These are phyloP conservation scores for Rotaria magnacalcarata DNA, from an alignment of 2,888 invertebrate species.

Conservation along the genomic window DNA sequence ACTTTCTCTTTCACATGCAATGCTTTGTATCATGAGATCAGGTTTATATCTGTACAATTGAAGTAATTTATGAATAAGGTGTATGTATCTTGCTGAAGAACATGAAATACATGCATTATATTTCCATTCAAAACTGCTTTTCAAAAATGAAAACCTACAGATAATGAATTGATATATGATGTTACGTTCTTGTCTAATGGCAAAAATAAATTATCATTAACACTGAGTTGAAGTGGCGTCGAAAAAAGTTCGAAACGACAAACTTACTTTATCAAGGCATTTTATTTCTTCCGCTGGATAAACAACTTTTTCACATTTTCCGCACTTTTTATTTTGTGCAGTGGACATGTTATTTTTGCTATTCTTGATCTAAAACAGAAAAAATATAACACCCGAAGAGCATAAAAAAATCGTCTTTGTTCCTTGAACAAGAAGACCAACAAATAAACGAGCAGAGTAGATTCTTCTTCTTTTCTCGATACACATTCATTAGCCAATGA, in stretches of 20 bases:
- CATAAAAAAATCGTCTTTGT: not conserved
- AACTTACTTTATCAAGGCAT: constrained; percentile 89
- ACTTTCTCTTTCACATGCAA: too few species aligned
- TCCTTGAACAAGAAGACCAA: not conserved
- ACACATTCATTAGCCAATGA: not conserved
- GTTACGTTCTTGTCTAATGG: not conserved
- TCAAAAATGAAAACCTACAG: too few species aligned
- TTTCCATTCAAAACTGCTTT: too few species aligned
- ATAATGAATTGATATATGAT: not conserved
- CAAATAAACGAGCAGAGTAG: not conserved
- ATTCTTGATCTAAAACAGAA: not conserved
- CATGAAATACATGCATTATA: too few species aligned
- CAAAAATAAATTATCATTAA: not conserved
- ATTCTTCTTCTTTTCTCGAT: not conserved
- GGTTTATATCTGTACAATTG: too few species aligned
- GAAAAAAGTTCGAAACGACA: not conserved
- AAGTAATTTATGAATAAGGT: too few species aligned
- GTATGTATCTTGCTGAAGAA: too few species aligned
- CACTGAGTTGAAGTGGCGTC: not conserved
- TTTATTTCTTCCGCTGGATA: constrained; percentile 98
- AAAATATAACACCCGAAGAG: not conserved
- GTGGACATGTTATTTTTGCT: not conserved
- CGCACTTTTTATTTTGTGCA: constrained; percentile 13
- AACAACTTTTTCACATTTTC: constrained; percentile 62
- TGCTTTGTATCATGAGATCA: too few species aligned